Percentiles rank a stretch among this genome's conserved stretches.
These are phyloP conservation scores for Limanda limanda DNA, from an alignment of 2,113 vertebrate genomes.

Conservation along the genomic window DNA sequence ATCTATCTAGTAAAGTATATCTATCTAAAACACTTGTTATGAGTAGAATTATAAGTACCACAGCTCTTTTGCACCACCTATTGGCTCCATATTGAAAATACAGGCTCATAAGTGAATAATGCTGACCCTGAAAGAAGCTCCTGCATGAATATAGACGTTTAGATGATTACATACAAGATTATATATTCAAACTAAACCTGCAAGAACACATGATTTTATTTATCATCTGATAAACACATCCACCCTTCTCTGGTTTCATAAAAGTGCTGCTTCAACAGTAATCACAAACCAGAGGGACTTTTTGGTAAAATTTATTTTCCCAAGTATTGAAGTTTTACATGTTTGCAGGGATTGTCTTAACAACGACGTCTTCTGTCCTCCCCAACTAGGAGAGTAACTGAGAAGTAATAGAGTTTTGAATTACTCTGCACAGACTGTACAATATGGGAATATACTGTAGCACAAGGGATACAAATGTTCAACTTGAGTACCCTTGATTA, in stretches of 20 bases:
- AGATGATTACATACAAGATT: too few relatives aligned
- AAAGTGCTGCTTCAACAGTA: background rate
- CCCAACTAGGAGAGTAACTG: constrained; percentile 40
- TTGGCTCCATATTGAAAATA: constrained; percentile 10
- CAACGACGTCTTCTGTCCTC: constrained; percentile 50
- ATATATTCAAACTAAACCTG: background rate
- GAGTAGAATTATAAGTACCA: background rate
- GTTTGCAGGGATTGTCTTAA: constrained; percentile 72
- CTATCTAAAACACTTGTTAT: too few relatives aligned
- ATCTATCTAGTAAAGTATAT: too few relatives aligned
- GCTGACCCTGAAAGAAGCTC: too few relatives aligned
- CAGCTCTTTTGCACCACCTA: constrained; percentile 62
- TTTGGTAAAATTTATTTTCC: constrained; percentile 74
- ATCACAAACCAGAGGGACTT: constrained; percentile 13
- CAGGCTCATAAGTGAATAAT: too few relatives aligned
- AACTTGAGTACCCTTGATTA: constrained; percentile 42
- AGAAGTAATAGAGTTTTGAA: constrained; percentile 36
- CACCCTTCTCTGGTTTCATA: background rate
- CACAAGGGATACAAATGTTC: constrained; percentile 66
- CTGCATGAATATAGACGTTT: too few relatives aligned
- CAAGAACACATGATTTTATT: background rate
- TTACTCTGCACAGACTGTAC: constrained; percentile 69
- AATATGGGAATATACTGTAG: constrained; percentile 67
- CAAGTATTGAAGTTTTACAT: constrained; percentile 65
- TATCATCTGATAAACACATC: background rate